phyloP scores from a whole-genome alignment of 2,113 vertebrate species.

The Ancistrus triradiatus region DNA sequence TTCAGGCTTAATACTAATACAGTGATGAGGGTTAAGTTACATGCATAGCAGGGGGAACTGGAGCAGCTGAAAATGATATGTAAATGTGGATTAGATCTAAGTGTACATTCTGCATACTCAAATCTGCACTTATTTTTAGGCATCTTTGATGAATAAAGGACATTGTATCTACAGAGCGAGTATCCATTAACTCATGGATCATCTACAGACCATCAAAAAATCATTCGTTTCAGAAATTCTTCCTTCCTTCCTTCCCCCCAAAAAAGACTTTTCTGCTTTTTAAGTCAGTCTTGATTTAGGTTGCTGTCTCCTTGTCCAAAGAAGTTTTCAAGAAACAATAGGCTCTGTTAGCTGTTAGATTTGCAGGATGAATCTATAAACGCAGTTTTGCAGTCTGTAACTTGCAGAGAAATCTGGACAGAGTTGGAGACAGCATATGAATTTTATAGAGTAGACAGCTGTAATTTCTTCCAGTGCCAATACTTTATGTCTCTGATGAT shows the following conservation, averaged over 20 bases:
- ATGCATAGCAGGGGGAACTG: too few species aligned
- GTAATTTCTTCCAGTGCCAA: not conserved
- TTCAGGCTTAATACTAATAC: too few species aligned
- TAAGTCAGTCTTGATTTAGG: slow-evolving; percentile 5
- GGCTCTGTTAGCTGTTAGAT: not conserved
- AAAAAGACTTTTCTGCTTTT: not conserved
- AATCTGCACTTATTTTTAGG: too few species aligned
- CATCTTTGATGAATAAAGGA: too few species aligned
- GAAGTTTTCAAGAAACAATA: not conserved
- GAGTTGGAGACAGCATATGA: not conserved
- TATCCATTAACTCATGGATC: not conserved
- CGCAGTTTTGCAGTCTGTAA: not conserved
- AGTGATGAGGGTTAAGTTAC: too few species aligned
- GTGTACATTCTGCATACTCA: too few species aligned
- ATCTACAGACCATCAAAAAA: not conserved
- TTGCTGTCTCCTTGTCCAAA: not conserved
- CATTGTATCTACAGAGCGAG: too few species aligned
- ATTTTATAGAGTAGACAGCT: not conserved
- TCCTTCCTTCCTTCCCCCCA: not conserved
- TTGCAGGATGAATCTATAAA: not conserved
- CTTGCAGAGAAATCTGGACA: not conserved
- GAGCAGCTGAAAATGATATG: too few species aligned
- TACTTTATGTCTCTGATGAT: not conserved
- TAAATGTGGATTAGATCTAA: too few species aligned
- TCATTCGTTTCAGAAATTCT: too few species aligned